Percentiles rank a stretch among this genome's conserved stretches.
Conservation (phyloP, 2,888 invertebrate species). For the Drosophila diplacantha region DNA sequence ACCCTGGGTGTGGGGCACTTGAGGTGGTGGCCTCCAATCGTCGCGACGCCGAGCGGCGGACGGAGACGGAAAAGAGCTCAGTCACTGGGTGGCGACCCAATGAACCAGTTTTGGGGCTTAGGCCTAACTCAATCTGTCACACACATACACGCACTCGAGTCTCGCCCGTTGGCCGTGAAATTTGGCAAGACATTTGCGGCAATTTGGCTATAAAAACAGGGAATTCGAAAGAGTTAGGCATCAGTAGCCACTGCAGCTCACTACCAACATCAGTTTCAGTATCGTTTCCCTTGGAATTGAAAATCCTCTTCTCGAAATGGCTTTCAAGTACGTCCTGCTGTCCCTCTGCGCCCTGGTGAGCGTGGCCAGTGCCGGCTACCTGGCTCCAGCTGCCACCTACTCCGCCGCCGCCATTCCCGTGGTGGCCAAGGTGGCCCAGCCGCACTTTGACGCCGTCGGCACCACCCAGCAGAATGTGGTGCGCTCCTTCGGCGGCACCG, state of each 20-base stretch:
- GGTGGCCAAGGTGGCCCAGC: conserved; percentile 71
- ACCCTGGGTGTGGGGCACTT: conserved; percentile 16
- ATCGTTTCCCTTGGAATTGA: conserved; percentile 11
- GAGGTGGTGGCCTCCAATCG: conserved; percentile 24
- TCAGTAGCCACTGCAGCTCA: conserved; percentile 50
- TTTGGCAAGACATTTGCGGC: conserved; percentile 45
- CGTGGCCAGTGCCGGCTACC: conserved; percentile 81
- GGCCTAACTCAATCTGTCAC: conserved; percentile 64
- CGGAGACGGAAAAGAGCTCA: conserved; percentile 18
- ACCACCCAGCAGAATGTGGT: conserved; percentile 81
- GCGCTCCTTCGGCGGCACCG: conserved; percentile 80
- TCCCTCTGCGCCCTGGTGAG: conserved; percentile 80
- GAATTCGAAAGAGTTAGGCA: conserved; percentile 38
- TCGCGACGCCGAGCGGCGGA: conserved; percentile 1
- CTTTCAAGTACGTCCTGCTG: conserved; percentile 80
- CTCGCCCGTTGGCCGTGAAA: conserved; percentile 54
- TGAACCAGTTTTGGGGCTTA: conserved; percentile 64
- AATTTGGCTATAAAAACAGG: conserved; percentile 55
- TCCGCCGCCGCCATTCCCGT: conserved; percentile 55
- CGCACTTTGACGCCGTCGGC: conserved; percentile 70
- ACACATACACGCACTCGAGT: conserved; percentile 27
- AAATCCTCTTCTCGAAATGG: conserved; percentile 55
- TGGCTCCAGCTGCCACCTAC: conserved; percentile 69
- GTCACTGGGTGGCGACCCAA: conserved; percentile 46
- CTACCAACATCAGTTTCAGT: conserved; percentile 28